Evolutionary conservation across 2,113 vertebrate species (phyloP).

Genomic region (Glareola pratincola): DNA sequence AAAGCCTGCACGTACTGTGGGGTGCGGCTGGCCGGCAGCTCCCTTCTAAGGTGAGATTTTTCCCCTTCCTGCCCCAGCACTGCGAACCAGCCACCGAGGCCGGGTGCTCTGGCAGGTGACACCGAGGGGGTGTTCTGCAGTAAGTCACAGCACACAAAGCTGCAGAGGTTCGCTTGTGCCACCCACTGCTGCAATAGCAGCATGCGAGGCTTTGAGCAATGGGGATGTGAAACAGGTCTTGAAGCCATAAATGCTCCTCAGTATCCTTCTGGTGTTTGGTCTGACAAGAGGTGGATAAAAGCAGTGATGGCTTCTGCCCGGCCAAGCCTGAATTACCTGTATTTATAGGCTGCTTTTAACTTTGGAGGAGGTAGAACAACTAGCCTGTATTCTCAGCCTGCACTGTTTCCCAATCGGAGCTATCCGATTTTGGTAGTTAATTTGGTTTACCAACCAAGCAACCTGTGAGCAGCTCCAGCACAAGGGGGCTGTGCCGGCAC

Average conservation of each 20-base stretch:
- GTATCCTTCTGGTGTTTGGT: neutral
- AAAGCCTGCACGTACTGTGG: neutral
- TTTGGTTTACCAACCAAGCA: neutral
- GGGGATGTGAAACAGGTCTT: neutral
- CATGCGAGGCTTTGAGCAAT: accelerated
- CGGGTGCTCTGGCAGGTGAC: accelerated
- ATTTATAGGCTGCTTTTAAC: neutral
- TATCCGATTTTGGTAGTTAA: neutral
- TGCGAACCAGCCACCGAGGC: neutral
- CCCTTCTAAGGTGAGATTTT: neutral
- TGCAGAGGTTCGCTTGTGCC: neutral
- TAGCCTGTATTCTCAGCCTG: neutral
- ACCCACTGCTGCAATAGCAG: neutral
- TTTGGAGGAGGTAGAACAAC: neutral
- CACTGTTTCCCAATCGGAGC: neutral
- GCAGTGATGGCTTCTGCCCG: neutral
- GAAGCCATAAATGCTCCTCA: neutral
- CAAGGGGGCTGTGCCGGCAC: neutral
- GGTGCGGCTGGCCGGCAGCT: neutral
- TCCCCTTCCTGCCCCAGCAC: neutral
- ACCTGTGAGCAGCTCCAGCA: neutral
- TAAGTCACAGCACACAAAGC: accelerated
- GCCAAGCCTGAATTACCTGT: slow-evolving; percentile 25
- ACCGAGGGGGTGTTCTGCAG: accelerated
- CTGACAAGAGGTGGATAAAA: neutral